phyloP scores from a whole-genome alignment of 2,797 vertebrate species.

The Catamblyrhynchus diadema region DNA sequence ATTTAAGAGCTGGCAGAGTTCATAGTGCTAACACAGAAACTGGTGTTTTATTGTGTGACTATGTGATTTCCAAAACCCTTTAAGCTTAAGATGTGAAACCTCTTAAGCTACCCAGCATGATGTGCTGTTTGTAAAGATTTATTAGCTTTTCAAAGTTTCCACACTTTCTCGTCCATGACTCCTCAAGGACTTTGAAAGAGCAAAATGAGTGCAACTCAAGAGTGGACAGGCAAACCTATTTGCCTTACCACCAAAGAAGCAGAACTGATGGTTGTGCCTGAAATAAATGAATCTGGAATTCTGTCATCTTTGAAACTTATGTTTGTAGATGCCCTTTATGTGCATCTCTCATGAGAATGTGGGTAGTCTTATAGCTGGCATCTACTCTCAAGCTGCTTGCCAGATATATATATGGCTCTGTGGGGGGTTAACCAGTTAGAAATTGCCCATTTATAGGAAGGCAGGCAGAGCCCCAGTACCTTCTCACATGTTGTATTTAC shows the following conservation, averaged over 20 bases:
- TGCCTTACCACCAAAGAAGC: not conserved
- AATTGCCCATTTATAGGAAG: not conserved
- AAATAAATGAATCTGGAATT: not conserved
- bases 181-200: not conserved
- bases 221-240: not conserved
- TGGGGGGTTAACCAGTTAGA: not conserved
- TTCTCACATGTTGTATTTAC: not conserved
- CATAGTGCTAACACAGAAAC: not conserved
- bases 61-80: not conserved
- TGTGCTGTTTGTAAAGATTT: not conserved
- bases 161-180: not conserved
- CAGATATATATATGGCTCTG: not conserved
- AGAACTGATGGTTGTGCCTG: not conserved
- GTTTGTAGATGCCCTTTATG: not conserved
- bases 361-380: not conserved
- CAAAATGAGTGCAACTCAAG: not conserved
- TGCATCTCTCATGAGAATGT: not conserved
- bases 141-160: not conserved
- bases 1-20: not conserved
- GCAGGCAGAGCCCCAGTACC: not conserved
- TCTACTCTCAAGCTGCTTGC: not conserved
- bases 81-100: not conserved
- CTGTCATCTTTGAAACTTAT: not conserved
- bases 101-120: not conserved
- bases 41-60: not conserved